These are phyloP conservation scores for Ormyrus pomaceus DNA, from an alignment of 2,888 invertebrate genomes.

Conservation along the genomic window DNA sequence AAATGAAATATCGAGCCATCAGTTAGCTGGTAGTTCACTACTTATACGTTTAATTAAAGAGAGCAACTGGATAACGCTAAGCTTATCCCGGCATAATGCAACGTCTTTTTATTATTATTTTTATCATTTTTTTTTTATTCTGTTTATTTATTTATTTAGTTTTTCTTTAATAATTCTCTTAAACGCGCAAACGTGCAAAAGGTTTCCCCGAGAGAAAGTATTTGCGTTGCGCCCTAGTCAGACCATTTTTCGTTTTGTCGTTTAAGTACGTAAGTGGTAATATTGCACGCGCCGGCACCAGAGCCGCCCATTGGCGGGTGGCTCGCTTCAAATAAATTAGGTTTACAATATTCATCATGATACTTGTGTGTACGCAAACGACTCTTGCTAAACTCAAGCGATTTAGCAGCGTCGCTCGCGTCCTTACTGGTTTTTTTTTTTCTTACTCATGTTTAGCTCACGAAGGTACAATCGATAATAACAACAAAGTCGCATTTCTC, in stretches of 20 bases:
- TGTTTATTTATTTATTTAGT: constrained; percentile 5
- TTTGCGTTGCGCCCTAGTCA: constrained; percentile 42
- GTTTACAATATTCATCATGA: constrained; percentile 20
- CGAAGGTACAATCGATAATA: constrained; percentile 30
- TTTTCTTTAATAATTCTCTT: constrained; percentile 10
- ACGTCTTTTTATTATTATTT: constrained; percentile 22
- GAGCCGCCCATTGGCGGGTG: constrained; percentile 57
- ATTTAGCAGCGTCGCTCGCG: constrained; percentile 41
- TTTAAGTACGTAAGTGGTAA: constrained; percentile 57
- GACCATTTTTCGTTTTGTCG: constrained; percentile 27
- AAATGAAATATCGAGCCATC: constrained; percentile 46
- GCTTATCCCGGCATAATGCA: constrained; percentile 51
- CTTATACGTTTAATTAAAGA: constrained; percentile 52
- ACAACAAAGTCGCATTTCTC: constrained; percentile 27
- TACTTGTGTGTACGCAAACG: constrained; percentile 20
- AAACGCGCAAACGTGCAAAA: constrained; percentile 33
- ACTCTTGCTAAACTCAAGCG: constrained; percentile 33
- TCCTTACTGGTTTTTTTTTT: constrained; percentile 1
- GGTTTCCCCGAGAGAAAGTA: constrained; percentile 36
- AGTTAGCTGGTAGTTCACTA: constrained; percentile 42
- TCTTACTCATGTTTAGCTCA: background rate
- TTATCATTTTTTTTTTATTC: constrained; percentile 3
- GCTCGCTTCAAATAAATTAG: constrained; percentile 47
- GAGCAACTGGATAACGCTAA: constrained; percentile 52
- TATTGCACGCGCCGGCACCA: constrained; percentile 75